phyloP scores from a whole-genome alignment of 2,113 vertebrate genomes.

The Platysteira castanea region DNA sequence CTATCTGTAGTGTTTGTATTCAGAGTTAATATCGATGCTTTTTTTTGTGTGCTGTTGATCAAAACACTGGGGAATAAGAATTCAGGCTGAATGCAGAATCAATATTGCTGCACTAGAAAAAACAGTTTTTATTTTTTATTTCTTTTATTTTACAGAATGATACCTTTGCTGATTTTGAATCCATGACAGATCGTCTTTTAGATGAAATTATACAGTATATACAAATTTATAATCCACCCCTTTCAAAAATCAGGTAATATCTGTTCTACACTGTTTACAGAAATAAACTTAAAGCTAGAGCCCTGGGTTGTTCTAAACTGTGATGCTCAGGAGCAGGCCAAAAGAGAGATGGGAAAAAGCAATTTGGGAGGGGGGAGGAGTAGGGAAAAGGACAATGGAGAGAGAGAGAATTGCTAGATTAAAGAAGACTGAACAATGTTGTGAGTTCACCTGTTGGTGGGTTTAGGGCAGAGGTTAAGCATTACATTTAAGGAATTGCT shows the following conservation, averaged over 20 bases:
- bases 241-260: constrained; percentile 96
- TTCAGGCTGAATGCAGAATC: constrained; percentile 23
- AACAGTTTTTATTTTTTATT: constrained; percentile 45
- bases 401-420: background rate
- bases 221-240: constrained; percentile 94
- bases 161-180: constrained; percentile 99
- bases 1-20: constrained; percentile 10
- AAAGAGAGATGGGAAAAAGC: background rate
- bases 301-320: constrained; percentile 6
- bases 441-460: background rate
- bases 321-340: background rate
- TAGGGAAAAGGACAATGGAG: background rate
- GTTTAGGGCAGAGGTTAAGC: background rate
- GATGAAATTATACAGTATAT: constrained; percentile 99
- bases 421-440: background rate
- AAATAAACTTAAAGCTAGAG: background rate
- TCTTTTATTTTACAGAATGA: constrained; percentile 86
- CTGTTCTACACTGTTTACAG: constrained; percentile 27
- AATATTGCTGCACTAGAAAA: constrained; percentile 37
- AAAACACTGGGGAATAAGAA: background rate
- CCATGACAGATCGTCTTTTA: constrained; percentile 96
- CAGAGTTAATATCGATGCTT: background rate
- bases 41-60: background rate
- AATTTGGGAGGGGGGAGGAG: background rate
- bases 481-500: background rate